Evolutionary conservation across 2,888 invertebrate species (phyloP).

Genomic region (Lasioglossum marginatum): DNA sequence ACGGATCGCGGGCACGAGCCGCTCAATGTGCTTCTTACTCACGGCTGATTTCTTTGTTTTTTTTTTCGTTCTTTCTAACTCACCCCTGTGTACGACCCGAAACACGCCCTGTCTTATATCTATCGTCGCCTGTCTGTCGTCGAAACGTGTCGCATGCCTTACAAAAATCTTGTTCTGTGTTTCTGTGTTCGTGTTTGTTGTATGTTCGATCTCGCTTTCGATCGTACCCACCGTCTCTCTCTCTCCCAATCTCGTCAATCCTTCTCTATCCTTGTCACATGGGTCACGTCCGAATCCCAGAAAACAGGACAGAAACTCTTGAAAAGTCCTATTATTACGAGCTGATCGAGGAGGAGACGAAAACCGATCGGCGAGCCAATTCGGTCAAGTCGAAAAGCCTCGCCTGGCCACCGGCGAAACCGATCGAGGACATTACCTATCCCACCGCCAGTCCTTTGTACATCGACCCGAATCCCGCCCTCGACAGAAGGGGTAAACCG

Average conservation of each 20-base stretch:
- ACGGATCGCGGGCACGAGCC: slow-evolving; percentile 66
- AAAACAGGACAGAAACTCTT: slow-evolving; percentile 61
- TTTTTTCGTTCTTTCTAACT: slow-evolving; percentile 79
- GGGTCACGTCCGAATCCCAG: slow-evolving; percentile 30
- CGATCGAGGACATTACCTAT: slow-evolving; percentile 81
- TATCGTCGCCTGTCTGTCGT: slow-evolving; percentile 29
- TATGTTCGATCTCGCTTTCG: slow-evolving; percentile 8
- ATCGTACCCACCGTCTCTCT: neutral
- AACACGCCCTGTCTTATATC: slow-evolving; percentile 1
- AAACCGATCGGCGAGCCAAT: slow-evolving; percentile 59
- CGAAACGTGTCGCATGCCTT: slow-evolving; percentile 40
- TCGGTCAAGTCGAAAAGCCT: slow-evolving; percentile 76
- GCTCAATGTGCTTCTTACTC: slow-evolving; percentile 80
- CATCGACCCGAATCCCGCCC: slow-evolving; percentile 81
- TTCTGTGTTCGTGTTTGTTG: slow-evolving; percentile 24
- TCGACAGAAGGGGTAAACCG: slow-evolving; percentile 74
- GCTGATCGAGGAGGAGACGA: slow-evolving; percentile 64
- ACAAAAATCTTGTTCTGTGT: slow-evolving; percentile 37
- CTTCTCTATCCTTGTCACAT: too few relatives aligned
- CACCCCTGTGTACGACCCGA: slow-evolving; percentile 56
- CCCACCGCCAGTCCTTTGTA: slow-evolving; percentile 83
- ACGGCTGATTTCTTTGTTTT: slow-evolving; percentile 79
- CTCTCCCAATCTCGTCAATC: neutral
- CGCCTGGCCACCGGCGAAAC: slow-evolving; percentile 81
- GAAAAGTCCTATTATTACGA: slow-evolving; percentile 74